A percentile compares a stretch with the other conserved stretches of the same genome.
Conservation (phyloP, 2,797 vertebrate genomes). For the Aldrovandia affinis region DNA sequence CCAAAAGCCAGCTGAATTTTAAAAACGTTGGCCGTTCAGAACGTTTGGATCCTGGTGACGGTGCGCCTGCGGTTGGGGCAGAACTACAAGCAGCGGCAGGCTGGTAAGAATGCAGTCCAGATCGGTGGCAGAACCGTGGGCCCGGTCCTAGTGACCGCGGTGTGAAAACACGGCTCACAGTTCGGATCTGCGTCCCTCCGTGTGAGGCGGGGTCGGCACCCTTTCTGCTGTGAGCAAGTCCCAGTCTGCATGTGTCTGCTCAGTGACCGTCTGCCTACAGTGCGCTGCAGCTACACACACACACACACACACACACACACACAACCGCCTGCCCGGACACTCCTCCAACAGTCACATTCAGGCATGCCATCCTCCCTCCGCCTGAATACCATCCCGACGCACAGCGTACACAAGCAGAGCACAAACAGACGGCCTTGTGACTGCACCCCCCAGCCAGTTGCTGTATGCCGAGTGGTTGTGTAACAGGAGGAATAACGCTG, state of each 20-base stretch:
- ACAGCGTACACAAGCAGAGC: conserved; percentile 16
- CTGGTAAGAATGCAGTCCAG: too few species aligned
- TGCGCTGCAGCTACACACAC: background rate
- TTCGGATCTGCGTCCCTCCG: too few species aligned
- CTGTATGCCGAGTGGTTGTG: conserved; percentile 39
- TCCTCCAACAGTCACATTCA: conserved; percentile 10
- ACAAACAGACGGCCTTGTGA: conserved; percentile 42
- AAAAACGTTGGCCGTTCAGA: background rate
- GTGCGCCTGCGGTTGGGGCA: background rate
- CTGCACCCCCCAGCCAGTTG: conserved; percentile 3
- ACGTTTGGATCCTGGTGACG: background rate
- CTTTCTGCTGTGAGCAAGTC: too few species aligned
- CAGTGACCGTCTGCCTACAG: too few species aligned
- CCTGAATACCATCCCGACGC: conserved; percentile 4
- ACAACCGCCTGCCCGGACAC: background rate
- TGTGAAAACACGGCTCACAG: too few species aligned
- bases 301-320: background rate
- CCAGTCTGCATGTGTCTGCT: too few species aligned
- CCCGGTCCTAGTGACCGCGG: too few species aligned
- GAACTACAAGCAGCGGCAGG: background rate
- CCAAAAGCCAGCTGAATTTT: background rate
- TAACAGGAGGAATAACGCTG: conserved; percentile 43
- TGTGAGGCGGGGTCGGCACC: too few species aligned
- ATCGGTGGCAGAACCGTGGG: too few species aligned
- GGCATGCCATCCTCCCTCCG: conserved; percentile 33